Conservation (phyloP, 2,113 vertebrate species). For the Trochalopteron elliotii region DNA sequence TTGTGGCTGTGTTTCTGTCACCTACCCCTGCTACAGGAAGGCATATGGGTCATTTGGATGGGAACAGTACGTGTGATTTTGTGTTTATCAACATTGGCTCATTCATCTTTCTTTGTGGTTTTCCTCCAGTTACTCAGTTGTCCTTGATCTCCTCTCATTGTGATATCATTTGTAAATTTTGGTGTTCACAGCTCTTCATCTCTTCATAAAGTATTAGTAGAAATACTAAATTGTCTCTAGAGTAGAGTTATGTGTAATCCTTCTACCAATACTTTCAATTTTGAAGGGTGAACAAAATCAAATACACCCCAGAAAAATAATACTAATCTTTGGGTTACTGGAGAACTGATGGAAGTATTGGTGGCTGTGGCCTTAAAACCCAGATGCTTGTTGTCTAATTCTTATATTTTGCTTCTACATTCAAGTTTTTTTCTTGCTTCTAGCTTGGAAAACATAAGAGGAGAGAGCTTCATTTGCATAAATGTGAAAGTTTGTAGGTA, state of each 20-base stretch:
- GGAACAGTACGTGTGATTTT: background rate
- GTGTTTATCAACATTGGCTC: background rate
- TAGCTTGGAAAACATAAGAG: background rate
- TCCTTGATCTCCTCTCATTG: background rate
- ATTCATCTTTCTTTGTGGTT: background rate
- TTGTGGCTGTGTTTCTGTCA: background rate
- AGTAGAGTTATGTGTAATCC: background rate
- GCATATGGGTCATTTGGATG: background rate
- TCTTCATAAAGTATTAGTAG: background rate
- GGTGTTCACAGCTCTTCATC: background rate
- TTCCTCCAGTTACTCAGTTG: background rate
- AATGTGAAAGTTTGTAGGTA: background rate
- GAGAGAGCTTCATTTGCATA: background rate
- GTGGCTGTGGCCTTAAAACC: background rate
- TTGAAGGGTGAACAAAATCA: background rate
- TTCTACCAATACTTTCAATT: background rate
- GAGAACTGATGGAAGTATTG: background rate
- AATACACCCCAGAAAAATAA: background rate
- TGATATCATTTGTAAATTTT: background rate
- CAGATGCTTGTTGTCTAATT: background rate
- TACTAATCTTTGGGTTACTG: background rate
- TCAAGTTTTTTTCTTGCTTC: background rate
- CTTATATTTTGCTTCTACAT: background rate
- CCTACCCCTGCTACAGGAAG: background rate
- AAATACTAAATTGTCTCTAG: background rate